Base-by-base conservation (phyloP, 2,797 vertebrate species). In the Scarus forsteni region DNA sequence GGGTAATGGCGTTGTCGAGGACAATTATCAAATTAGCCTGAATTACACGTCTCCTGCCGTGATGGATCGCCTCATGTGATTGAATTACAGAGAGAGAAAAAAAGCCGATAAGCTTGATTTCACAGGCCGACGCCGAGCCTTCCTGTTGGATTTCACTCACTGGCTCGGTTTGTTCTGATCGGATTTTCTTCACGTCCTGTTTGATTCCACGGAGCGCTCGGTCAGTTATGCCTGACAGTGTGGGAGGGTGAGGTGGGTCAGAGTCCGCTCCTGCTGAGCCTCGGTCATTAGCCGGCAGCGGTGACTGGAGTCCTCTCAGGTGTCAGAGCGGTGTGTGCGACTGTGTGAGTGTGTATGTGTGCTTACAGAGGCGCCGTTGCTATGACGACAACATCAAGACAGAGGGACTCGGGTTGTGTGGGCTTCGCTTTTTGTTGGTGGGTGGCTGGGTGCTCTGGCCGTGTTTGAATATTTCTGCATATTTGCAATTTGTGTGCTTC, bases 11-110 rank as follows among this genome's bases (percentile, higher is more conserved):
- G 38, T 87, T 85, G 90, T 90, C 77, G 70, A 70, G 88, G 85
- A 80, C 87, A 90, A 88, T 92, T 92, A 93, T 92, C 88, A 88
- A 89, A 92, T 92, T 89, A 91, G 83, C 55, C 62, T 62, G 83
- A 88, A 88, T 89, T 91, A 89, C 85, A 87, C 39, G 85, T 89
- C 86, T 83, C 79, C 64, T 19, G 57, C 79, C 35, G 52, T 82
- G 84, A 91, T 89, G 76, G 88, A 91, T 92, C 57, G 66, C 78
- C 68, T 73, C 66, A 74, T 75, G 83, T 85, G 85, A 91, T 92
- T 85, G 70, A 87, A 88, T 92, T 89, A 90, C 64, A 83, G 46
- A 18, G 60, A 54, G 42, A 60, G 77, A 75, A 72, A 70, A 69
- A 67, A 55, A 56, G 3, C 0, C 53, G 18, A 57, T 63, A 54